These are phyloP conservation scores for Apodemia duryi DNA, from an alignment of 2,888 invertebrate species.

Conservation along the genomic window DNA sequence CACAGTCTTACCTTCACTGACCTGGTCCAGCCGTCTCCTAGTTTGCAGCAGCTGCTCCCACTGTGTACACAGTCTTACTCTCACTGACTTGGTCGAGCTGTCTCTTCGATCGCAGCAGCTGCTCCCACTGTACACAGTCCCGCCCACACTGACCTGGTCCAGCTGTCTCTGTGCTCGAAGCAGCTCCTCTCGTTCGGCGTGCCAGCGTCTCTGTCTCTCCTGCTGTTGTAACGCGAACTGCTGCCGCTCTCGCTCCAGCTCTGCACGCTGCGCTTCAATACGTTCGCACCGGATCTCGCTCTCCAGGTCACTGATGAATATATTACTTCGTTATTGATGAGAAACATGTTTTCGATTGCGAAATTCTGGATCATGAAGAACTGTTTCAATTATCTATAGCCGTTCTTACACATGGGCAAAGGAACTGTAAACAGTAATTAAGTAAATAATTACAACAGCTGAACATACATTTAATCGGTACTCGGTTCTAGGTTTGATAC, in stretches of 20 bases:
- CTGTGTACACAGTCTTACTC: no score
- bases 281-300: constrained; percentile 79
- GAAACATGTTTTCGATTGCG: no score
- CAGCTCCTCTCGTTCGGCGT: constrained; percentile 79
- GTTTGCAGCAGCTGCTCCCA: no score
- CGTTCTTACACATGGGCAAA: no score
- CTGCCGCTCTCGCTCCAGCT: constrained; percentile 79
- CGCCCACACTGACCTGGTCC: constrained; percentile 65
- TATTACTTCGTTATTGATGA: neutral
- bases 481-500: no score
- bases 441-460: no score
- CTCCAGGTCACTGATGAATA: constrained; percentile 56
- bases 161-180: constrained; percentile 85
- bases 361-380: no score
- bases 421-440: no score
- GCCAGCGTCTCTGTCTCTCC: constrained; percentile 70
- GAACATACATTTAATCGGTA: no score
- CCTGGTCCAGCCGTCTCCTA: neutral
- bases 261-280: constrained; percentile 81
- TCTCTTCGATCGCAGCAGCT: neutral
- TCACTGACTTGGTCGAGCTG: neutral
- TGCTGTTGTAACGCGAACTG: constrained; percentile 79
- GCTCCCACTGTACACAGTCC: no score
- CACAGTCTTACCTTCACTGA: neutral
- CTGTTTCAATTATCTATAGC: no score